Evolutionary conservation across 2,113 vertebrate genomes (phyloP), one percentile per base, ranked within the genome.

Genomic region (Atractosteus spatula): DNA sequence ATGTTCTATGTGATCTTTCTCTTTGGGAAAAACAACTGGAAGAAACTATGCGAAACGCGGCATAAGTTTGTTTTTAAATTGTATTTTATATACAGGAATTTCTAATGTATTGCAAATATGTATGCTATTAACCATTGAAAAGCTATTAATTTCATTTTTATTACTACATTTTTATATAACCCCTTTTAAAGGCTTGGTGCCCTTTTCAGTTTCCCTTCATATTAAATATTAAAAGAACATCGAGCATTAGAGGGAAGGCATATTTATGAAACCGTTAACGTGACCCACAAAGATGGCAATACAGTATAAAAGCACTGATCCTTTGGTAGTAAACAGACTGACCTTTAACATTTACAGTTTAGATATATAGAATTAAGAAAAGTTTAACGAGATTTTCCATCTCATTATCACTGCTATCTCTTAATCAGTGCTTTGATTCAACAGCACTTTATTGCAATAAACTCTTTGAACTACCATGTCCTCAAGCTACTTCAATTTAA

Each of bases 231-330:
- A 44, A 69, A 55, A 72, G 51, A 72, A 72, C 74, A 69, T 55
- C 51, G 68, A 78, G 72, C 59, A 74, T 75, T 62, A 63, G 76
- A 75, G 3, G 72, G 73, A 77, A 75, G 78, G 76, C 73, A 63
- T 62, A 65, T 72, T 72, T 63, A 56, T 66, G 74, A 57, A 65
- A 54, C 47, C 72, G 69, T 77, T 80, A 71, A 74, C 75, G 76
- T 54, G 61, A 66, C 64, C 73, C 55, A 74, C 55, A 59, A 8
- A 47, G 13, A 57, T 55, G 42, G 47, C 42, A 3, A 43, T n/a
- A 62, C 42, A 67, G 2, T 29, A 29, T 29, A 29, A 29, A 29
- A 2, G 29, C 54, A 55, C 13, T 70, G 63, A 71, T 76, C 73
- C 62, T 55, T 44, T 45, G 43, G 43, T 7, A 71, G 69, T 29